These are phyloP conservation scores for Bugula neritina DNA, from an alignment of 2,888 invertebrate species.

Conservation along the genomic window DNA sequence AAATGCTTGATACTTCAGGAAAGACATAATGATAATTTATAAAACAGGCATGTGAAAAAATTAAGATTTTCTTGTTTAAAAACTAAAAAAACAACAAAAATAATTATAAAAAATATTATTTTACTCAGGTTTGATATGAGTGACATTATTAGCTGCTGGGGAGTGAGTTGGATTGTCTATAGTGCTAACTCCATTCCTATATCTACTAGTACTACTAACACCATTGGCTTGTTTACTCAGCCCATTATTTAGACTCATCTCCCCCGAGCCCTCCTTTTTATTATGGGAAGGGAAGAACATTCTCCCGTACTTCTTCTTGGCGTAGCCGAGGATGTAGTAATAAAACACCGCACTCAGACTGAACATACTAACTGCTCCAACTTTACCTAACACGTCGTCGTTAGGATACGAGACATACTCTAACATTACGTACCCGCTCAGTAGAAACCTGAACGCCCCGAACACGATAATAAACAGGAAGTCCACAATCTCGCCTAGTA, in stretches of 20 bases:
- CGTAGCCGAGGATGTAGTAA: conserved; percentile 44
- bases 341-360: conserved; percentile 47
- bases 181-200: background rate
- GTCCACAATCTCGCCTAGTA: conserved; percentile 42
- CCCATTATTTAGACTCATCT: background rate
- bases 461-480: conserved; percentile 45
- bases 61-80: too few species aligned
- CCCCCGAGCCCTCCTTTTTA: background rate
- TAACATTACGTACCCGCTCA: conserved; percentile 42
- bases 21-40: too few species aligned
- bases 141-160: background rate
- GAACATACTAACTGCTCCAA: conserved; percentile 46
- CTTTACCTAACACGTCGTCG: conserved; percentile 39
- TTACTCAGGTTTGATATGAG: background rate
- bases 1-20: too few species aligned
- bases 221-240: background rate
- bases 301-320: conserved; percentile 39
- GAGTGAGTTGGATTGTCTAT: background rate
- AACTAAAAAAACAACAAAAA: too few species aligned
- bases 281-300: conserved; percentile 29
- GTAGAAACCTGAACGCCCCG: conserved; percentile 41
- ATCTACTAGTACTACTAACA: background rate
- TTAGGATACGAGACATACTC: conserved; percentile 39
- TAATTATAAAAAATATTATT: background rate
- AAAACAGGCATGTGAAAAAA: too few species aligned